Percentiles rank a stretch among this genome's conserved stretches.
Conservation (phyloP, 2,888 invertebrate genomes). For the Drosophila villosipedis region DNA sequence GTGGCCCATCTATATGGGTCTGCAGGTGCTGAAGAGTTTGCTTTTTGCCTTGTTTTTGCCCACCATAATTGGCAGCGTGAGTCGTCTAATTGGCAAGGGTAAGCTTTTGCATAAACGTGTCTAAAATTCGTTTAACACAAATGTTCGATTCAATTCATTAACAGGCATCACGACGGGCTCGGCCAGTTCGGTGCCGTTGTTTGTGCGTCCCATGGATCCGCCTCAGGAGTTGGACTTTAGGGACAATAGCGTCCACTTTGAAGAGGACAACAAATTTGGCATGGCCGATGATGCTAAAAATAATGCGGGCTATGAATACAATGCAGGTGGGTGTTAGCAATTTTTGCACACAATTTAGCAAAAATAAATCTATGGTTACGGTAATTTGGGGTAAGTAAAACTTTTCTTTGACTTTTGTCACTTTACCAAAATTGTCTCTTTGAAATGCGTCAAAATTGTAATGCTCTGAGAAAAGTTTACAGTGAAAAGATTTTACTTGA, state of each 20-base stretch:
- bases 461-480: neutral
- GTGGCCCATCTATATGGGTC: slow-evolving; percentile 92
- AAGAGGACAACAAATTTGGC: slow-evolving; percentile 78
- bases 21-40: slow-evolving; percentile 93
- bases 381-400: neutral
- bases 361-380: neutral
- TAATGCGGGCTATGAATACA: slow-evolving; percentile 77
- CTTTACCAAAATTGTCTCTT: neutral
- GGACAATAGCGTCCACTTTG: slow-evolving; percentile 88
- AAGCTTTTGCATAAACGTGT: slow-evolving; percentile 49
- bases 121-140: neutral
- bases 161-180: slow-evolving; percentile 83
- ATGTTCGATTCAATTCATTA: slow-evolving; percentile 17
- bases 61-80: slow-evolving; percentile 92
- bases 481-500: neutral
- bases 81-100: slow-evolving; percentile 94
- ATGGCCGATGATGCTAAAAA: slow-evolving; percentile 63
- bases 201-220: slow-evolving; percentile 83
- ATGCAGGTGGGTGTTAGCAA: slow-evolving; percentile 72
- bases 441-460: neutral
- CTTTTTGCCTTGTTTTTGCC: slow-evolving; percentile 94
- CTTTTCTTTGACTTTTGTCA: neutral
- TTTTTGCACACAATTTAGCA: neutral
- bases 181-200: slow-evolving; percentile 82
- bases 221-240: slow-evolving; percentile 92